phyloP scores from a whole-genome alignment of 2,888 invertebrate species.

The Sarcophaga carnaria region DNA sequence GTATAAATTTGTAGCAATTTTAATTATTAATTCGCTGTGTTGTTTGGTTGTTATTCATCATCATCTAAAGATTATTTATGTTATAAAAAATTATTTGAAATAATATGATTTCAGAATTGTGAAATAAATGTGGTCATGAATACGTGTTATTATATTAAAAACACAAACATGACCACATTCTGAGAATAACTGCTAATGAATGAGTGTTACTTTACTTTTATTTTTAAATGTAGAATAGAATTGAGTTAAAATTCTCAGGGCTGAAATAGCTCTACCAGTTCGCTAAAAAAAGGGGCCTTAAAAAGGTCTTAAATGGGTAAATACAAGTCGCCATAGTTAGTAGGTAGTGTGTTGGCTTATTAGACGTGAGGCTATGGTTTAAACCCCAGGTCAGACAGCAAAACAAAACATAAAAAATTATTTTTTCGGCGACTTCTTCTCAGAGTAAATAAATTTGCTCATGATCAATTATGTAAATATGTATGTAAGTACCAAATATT shows the following conservation, averaged over 20 bases:
- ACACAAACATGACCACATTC: not conserved
- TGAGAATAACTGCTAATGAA: not conserved
- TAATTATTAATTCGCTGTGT: constrained; percentile 15
- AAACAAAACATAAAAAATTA: too few species aligned
- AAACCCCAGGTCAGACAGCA: too few species aligned
- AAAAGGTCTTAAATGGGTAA: too few species aligned
- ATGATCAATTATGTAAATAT: too few species aligned
- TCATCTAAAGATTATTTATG: not conserved
- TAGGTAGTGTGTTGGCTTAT: too few species aligned
- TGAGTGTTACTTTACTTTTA: not conserved
- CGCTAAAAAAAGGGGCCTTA: too few species aligned
- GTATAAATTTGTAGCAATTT: not conserved
- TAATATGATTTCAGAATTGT: not conserved
- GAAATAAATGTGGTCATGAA: not conserved
- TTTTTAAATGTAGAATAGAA: not conserved
- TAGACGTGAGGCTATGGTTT: too few species aligned
- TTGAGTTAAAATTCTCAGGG: not conserved
- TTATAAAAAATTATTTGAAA: not conserved
- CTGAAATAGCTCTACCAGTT: not conserved
- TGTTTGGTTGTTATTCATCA: constrained; percentile 19
- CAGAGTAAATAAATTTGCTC: too few species aligned
- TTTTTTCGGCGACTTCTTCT: too few species aligned
- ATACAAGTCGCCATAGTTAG: too few species aligned
- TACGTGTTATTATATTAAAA: not conserved
- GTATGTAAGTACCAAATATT: too few species aligned